These are phyloP conservation scores for Eutolmus rufibarbis DNA, from an alignment of 2,888 invertebrate species.

Conservation along the genomic window DNA sequence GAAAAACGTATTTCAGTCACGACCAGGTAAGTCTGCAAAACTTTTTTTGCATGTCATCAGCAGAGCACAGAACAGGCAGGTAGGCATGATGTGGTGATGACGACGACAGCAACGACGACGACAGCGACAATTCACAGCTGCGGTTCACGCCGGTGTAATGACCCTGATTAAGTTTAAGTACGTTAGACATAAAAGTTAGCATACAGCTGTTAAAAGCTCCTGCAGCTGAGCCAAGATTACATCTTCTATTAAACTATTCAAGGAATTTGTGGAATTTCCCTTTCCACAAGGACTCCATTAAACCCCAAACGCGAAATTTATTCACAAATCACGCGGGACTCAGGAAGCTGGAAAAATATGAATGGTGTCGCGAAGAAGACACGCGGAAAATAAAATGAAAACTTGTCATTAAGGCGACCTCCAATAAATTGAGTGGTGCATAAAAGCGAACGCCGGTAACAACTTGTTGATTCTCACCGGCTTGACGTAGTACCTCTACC, in stretches of 20 bases:
- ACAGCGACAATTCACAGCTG: background rate
- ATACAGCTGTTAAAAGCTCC: background rate
- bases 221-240: background rate
- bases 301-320: background rate
- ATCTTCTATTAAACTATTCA: background rate
- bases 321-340: background rate
- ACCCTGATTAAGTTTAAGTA: conserved; percentile 6
- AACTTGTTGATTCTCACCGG: conserved; percentile 27
- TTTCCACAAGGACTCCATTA: background rate
- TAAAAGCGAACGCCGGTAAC: conserved; percentile 32
- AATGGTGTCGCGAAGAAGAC: background rate
- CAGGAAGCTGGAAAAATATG: background rate
- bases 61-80: background rate
- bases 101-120: background rate
- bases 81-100: background rate
- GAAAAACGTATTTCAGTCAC: conserved; percentile 35
- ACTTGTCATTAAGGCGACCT: conserved; percentile 33
- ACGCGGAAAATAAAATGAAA: conserved; percentile 28
- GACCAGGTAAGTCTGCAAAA: conserved; percentile 32
- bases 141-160: conserved; percentile 26
- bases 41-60: conserved; percentile 25
- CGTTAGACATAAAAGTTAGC: background rate
- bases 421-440: conserved; percentile 28
- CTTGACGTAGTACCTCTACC: background rate
- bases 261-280: background rate